Evolutionary conservation across 2,888 invertebrate species (phyloP).

Genomic region (Pinctada fucata): DNA sequence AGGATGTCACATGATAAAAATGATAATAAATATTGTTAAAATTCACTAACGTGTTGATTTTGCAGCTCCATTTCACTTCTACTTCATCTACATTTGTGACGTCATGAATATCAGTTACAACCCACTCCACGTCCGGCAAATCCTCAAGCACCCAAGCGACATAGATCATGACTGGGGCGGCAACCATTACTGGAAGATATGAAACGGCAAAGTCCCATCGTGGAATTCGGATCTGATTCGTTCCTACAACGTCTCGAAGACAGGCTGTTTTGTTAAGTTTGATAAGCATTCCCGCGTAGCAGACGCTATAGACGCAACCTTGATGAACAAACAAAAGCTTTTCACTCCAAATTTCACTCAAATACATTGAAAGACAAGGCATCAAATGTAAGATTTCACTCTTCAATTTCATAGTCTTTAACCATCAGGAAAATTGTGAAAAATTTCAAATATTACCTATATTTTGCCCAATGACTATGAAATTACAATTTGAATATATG

Average conservation of each 20-base stretch:
- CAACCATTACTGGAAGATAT: slow-evolving; percentile 19
- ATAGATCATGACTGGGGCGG: slow-evolving; percentile 21
- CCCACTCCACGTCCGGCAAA: slow-evolving; percentile 9
- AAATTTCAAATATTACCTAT: too few relatives aligned
- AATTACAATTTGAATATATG: too few relatives aligned
- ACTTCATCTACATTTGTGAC: slow-evolving; percentile 22
- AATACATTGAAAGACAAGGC: neutral
- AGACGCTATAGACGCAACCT: slow-evolving; percentile 22
- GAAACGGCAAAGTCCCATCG: slow-evolving; percentile 32
- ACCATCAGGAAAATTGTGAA: too few relatives aligned
- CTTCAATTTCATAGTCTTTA: too few relatives aligned
- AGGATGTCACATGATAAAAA: too few relatives aligned
- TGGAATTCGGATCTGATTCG: slow-evolving; percentile 15
- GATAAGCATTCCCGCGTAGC: slow-evolving; percentile 13
- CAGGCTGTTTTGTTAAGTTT: slow-evolving; percentile 35
- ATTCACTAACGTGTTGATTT: slow-evolving; percentile 13
- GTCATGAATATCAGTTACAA: slow-evolving; percentile 17
- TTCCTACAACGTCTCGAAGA: slow-evolving; percentile 16
- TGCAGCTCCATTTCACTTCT: slow-evolving; percentile 21
- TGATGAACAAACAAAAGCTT: neutral
- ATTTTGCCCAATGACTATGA: too few relatives aligned
- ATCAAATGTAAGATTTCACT: too few relatives aligned
- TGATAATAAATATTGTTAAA: too few relatives aligned
- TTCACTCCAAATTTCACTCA: neutral
- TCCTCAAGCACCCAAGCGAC: slow-evolving; percentile 11